Evolutionary conservation across 2,888 invertebrate genomes (phyloP).

Genomic region (Hecatera dysodea): DNA sequence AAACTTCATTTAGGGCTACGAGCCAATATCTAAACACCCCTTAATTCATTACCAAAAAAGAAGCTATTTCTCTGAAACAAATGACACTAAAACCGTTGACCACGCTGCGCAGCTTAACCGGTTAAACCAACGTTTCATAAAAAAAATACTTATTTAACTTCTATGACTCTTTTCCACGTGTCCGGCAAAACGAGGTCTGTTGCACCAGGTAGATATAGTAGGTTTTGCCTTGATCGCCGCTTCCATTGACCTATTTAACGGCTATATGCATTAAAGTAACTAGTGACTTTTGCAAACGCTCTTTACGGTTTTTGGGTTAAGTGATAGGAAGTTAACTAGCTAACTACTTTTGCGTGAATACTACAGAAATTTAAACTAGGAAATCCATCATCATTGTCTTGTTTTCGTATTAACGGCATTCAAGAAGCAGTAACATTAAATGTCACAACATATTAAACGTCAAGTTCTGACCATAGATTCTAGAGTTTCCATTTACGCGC

Average conservation of each 20-base stretch:
- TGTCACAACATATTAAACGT: constrained; percentile 34
- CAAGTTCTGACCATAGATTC: constrained; percentile 40
- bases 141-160: constrained; percentile 38
- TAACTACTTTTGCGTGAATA: not conserved
- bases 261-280: constrained; percentile 56
- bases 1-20: not conserved
- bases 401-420: constrained; percentile 7
- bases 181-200: constrained; percentile 57
- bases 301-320: constrained; percentile 51
- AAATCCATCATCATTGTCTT: not conserved
- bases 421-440: constrained; percentile 22
- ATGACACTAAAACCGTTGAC: constrained; percentile 23
- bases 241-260: constrained; percentile 77
- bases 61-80: not conserved
- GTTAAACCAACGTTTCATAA: constrained; percentile 27
- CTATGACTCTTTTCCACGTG: constrained; percentile 48
- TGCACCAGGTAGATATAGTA: constrained; percentile 70
- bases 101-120: constrained; percentile 3
- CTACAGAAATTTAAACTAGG: not conserved
- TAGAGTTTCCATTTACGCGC: constrained; percentile 46
- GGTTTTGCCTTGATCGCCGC: constrained; percentile 71
- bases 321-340: constrained; percentile 27
- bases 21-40: not conserved
- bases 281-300: constrained; percentile 53
- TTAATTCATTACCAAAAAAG: not conserved